These are phyloP conservation scores for Agonopterix arenella DNA, from an alignment of 2,888 invertebrate species.

Conservation along the genomic window DNA sequence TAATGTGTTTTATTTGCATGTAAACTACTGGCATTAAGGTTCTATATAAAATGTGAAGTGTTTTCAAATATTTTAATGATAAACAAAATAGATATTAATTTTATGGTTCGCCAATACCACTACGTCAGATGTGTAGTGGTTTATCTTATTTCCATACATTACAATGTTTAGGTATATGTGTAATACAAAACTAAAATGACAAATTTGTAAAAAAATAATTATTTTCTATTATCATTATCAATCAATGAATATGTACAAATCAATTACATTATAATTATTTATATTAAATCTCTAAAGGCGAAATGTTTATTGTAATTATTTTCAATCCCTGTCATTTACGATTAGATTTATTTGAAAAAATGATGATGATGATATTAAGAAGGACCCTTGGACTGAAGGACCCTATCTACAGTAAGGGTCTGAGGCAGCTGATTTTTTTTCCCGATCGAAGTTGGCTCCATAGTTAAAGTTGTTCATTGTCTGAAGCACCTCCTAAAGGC, in stretches of 20 bases:
- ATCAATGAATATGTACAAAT: slow-evolving; percentile 71
- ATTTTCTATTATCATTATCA: slow-evolving; percentile 66
- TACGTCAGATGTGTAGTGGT: not conserved
- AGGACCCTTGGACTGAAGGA: too few species aligned
- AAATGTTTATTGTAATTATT: slow-evolving; percentile 16
- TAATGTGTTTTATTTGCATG: slow-evolving; percentile 64
- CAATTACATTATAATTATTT: slow-evolving; percentile 68
- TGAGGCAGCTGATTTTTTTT: too few species aligned
- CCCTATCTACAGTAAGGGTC: too few species aligned
- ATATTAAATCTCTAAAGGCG: slow-evolving; percentile 69
- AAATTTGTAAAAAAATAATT: slow-evolving; percentile 69
- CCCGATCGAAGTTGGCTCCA: too few species aligned
- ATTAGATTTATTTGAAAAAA: too few species aligned
- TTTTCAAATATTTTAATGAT: slow-evolving; percentile 21
- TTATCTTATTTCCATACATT: slow-evolving; percentile 8
- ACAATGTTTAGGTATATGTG: slow-evolving; percentile 48
- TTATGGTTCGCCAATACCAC: not conserved
- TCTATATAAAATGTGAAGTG: slow-evolving; percentile 23
- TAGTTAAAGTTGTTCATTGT: too few species aligned
- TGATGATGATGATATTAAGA: too few species aligned
- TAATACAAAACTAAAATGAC: slow-evolving; percentile 61
- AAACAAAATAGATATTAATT: slow-evolving; percentile 15
- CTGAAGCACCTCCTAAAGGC: too few species aligned
- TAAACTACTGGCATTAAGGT: slow-evolving; percentile 66
- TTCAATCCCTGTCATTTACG: not conserved